Evolutionary conservation across 2,797 vertebrate species (phyloP).

Genomic region (Rhinichthys osculus): DNA sequence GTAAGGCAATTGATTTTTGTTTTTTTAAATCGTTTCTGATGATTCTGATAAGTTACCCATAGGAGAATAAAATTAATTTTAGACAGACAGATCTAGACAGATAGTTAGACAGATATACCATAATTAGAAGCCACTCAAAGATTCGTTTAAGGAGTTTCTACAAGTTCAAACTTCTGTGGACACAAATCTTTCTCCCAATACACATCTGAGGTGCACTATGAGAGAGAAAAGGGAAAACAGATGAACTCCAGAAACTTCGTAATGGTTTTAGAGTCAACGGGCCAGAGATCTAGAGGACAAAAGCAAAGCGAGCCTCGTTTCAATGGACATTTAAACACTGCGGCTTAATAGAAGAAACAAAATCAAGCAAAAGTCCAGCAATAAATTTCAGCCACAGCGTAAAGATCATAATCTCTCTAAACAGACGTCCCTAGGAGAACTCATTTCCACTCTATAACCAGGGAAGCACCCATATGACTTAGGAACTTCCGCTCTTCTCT

Average conservation of each 20-base stretch:
- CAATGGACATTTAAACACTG: constrained; percentile 19
- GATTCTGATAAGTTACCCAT: too few species aligned
- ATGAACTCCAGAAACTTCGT: neutral
- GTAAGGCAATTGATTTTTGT: too few species aligned
- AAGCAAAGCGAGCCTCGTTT: constrained; percentile 9
- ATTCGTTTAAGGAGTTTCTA: neutral
- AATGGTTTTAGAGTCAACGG: neutral
- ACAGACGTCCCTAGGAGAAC: constrained; percentile 13
- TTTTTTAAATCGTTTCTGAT: too few species aligned
- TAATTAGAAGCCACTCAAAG: neutral
- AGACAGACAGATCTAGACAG: too few species aligned
- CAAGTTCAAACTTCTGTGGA: constrained; percentile 18
- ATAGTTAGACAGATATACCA: too few species aligned
- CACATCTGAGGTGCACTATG: neutral
- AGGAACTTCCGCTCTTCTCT: constrained; percentile 33
- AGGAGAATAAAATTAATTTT: too few species aligned
- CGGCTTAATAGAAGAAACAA: constrained; percentile 6
- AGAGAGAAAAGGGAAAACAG: constrained; percentile 24
- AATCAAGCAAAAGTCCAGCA: constrained; percentile 25
- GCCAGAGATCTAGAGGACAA: constrained; percentile 27
- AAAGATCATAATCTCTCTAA: constrained; percentile 15
- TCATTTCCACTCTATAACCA: constrained; percentile 25
- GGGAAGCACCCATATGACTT: constrained; percentile 42
- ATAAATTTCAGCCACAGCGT: constrained; percentile 15
- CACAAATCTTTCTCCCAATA: neutral